Evolutionary conservation across 2,888 invertebrate genomes (phyloP).

Genomic region (Petrolisthes cinctipes): DNA sequence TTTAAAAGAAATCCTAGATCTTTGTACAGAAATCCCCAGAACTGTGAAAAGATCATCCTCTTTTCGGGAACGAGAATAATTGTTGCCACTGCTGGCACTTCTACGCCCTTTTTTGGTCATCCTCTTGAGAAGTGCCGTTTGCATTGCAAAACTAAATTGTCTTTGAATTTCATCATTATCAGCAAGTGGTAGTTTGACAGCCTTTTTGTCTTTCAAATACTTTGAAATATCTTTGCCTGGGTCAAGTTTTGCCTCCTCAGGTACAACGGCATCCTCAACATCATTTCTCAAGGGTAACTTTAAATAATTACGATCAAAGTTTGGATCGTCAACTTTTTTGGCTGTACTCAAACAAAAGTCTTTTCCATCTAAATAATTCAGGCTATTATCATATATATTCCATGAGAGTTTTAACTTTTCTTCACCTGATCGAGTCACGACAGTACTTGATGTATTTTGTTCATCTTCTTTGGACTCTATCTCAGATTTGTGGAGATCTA

Average conservation of each 20-base stretch:
- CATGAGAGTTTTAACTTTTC: slow-evolving; percentile 46
- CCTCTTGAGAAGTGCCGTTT: slow-evolving; percentile 56
- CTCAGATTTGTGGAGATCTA: slow-evolving; percentile 24
- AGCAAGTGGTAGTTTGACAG: slow-evolving; percentile 30
- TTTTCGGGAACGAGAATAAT: slow-evolving; percentile 11
- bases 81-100: slow-evolving; percentile 1
- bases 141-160: slow-evolving; percentile 51
- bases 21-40: slow-evolving; percentile 27
- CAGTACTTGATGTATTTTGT: not conserved
- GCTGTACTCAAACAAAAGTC: slow-evolving; percentile 37
- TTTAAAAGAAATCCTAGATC: not conserved
- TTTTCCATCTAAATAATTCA: slow-evolving; percentile 63
- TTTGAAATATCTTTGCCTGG: slow-evolving; percentile 46
- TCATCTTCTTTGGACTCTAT: not conserved
- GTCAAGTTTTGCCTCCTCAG: slow-evolving; percentile 39
- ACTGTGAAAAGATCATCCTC: slow-evolving; percentile 55
- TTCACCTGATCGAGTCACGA: not conserved
- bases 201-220: slow-evolving; percentile 48
- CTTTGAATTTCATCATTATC: slow-evolving; percentile 32
- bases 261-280: slow-evolving; percentile 48
- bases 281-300: slow-evolving; percentile 54
- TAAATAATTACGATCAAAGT: slow-evolving; percentile 49
- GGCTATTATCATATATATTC: slow-evolving; percentile 59
- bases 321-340: slow-evolving; percentile 31
- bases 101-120: slow-evolving; percentile 41